Conservation (phyloP, 2,888 invertebrate species). For the Thalpophila matura region DNA sequence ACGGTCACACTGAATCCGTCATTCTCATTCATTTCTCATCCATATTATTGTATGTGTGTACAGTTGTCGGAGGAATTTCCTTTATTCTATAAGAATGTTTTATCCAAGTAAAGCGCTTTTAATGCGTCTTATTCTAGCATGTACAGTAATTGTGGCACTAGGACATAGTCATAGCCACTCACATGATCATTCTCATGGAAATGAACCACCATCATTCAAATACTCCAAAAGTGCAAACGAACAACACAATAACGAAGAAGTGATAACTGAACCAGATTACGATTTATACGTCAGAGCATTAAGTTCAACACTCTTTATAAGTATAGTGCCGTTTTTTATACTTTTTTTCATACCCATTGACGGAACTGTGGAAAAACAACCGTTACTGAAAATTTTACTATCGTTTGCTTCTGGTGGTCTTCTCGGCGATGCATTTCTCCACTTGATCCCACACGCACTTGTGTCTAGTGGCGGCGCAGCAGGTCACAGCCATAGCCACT, state of each 20-base stretch:
- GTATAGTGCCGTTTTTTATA: conserved; percentile 98
- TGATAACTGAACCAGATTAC: conserved; percentile 76
- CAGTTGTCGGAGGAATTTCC: conserved; percentile 22
- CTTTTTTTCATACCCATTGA: conserved; percentile 98
- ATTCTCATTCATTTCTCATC: conserved; percentile 15
- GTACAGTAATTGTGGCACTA: conserved; percentile 65
- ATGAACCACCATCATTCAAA: conserved; percentile 94
- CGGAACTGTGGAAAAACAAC: conserved; percentile 95
- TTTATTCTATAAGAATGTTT: conserved; percentile 64
- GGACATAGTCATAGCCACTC: conserved; percentile 86
- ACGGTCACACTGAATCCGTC: conserved; percentile 7
- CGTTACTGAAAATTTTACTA: conserved; percentile 96
- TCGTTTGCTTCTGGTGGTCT: conserved; percentile 99
- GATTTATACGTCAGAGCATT: conserved; percentile 95
- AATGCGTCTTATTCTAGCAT: conserved; percentile 65
- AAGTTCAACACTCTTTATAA: conserved; percentile 97
- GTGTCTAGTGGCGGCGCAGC: conserved; percentile 75
- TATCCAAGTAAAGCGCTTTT: conserved; percentile 63
- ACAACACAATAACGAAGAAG: conserved; percentile 86
- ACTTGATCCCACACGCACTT: conserved; percentile 99
- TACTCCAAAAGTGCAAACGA: conserved; percentile 93
- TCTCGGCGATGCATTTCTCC: conserved; percentile 99
- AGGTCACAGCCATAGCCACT: conserved; percentile 86
- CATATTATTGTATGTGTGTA: conserved; percentile 33
- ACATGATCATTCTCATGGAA: conserved; percentile 81